phyloP scores from a whole-genome alignment of 2,888 invertebrate genomes.

The Spilarctia lutea region DNA sequence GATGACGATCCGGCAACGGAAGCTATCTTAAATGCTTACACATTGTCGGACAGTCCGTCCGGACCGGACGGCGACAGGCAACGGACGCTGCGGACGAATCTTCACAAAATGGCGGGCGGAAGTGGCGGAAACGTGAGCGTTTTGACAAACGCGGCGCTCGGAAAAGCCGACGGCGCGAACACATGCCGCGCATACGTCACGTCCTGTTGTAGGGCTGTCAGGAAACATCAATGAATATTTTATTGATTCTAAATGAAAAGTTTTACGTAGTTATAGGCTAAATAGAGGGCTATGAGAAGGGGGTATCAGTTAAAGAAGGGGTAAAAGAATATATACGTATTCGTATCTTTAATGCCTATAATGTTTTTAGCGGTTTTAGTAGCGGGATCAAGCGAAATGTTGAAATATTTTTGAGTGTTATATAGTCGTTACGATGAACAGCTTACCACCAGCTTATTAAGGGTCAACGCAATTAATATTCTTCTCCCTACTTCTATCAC shows the following conservation, averaged over 20 bases:
- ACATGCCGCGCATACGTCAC: conserved; percentile 73
- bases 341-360: no score
- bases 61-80: conserved; percentile 65
- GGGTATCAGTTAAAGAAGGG: not conserved
- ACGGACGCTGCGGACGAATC: conserved; percentile 77
- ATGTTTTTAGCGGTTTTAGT: no score
- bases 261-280: not conserved
- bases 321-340: not conserved
- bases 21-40: conserved; percentile 79
- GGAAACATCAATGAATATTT: conserved; percentile 1
- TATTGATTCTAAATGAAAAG: not conserved
- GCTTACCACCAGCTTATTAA: not conserved
- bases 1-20: conserved; percentile 55
- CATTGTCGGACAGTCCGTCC: conserved; percentile 72
- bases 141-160: conserved; percentile 80
- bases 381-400: no score
- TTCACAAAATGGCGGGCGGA: conserved; percentile 85
- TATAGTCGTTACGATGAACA: no score
- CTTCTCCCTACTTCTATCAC: not conserved
- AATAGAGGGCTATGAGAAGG: not conserved
- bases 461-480: not conserved
- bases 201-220: conserved; percentile 58
- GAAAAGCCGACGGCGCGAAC: conserved; percentile 66
- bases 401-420: not conserved
- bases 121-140: conserved; percentile 82